phyloP scores from a whole-genome alignment of 2,797 vertebrate species.

The Phaenicophaeus curvirostris region DNA sequence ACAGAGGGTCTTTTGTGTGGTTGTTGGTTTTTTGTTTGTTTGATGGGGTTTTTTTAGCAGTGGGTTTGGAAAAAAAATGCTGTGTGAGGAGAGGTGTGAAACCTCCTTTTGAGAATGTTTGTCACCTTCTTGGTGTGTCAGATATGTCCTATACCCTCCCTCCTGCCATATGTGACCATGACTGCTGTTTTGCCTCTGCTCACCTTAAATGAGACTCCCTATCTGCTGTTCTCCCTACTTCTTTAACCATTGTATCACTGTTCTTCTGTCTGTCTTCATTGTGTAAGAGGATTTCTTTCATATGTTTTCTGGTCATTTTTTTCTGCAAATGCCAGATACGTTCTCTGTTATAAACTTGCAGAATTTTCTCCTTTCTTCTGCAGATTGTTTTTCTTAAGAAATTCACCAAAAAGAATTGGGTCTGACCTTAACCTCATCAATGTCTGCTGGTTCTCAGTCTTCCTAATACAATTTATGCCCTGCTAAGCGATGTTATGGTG shows the following conservation, averaged over 20 bases:
- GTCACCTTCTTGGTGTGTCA: background rate
- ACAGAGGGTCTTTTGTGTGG: too few species aligned
- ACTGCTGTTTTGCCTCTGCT: background rate
- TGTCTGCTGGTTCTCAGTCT: background rate
- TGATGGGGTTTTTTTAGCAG: background rate
- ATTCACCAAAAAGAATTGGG: background rate
- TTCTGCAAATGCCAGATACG: background rate
- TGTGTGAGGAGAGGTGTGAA: background rate
- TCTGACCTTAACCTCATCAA: background rate
- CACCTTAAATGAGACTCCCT: background rate
- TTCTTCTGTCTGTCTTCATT: background rate
- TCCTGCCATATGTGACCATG: background rate
- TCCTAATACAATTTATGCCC: background rate
- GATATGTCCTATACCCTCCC: background rate
- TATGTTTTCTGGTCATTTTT: background rate
- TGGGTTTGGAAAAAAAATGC: background rate
- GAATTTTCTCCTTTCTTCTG: background rate
- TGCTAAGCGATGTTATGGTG: background rate
- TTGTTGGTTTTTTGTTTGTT: too few species aligned
- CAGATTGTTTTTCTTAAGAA: background rate
- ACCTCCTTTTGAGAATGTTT: background rate
- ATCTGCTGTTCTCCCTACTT: background rate
- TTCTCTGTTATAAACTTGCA: background rate
- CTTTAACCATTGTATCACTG: background rate
- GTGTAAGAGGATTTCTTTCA: background rate